Conservation (phyloP, 1,140 invertebrate genomes). For the Drosophila elegans region DNA sequence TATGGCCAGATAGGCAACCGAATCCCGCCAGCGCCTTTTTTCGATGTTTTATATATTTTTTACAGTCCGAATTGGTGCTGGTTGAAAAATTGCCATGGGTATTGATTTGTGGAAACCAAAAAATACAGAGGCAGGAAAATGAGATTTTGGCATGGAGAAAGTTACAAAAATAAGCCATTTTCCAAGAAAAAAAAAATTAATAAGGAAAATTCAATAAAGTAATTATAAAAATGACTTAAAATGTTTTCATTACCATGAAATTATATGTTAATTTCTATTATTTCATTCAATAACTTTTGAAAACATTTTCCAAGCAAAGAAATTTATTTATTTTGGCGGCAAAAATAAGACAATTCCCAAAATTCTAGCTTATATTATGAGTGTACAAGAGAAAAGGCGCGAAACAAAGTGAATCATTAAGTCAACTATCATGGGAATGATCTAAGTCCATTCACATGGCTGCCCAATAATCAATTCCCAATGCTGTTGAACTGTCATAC, state of each 20-base stretch:
- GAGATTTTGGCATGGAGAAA: background rate
- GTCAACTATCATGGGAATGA: constrained; percentile 3
- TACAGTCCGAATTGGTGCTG: constrained; percentile 35
- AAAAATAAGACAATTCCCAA: too few relatives aligned
- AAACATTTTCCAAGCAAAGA: too few relatives aligned
- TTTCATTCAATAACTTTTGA: too few relatives aligned
- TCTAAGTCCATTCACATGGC: constrained; percentile 17
- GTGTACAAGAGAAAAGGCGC: background rate
- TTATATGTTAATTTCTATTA: too few relatives aligned
- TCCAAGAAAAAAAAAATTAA: background rate
- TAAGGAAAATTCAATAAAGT: too few relatives aligned
- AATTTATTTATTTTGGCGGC: too few relatives aligned
- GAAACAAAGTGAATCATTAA: background rate
- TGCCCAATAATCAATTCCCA: constrained; percentile 14
- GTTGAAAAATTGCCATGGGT: constrained; percentile 49
- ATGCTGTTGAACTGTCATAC: constrained; percentile 15
- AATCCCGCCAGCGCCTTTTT: constrained; percentile 47
- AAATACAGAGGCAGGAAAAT: constrained; percentile 9
- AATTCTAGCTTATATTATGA: background rate
- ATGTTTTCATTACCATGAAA: too few relatives aligned
- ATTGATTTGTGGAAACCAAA: constrained; percentile 25
- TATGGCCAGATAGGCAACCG: constrained; percentile 39
- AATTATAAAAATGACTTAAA: too few relatives aligned
- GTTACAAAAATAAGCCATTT: background rate
- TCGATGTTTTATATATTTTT: constrained; percentile 27